Base-by-base conservation (phyloP, 1,140 invertebrate genomes). In the Glomeris maerens region DNA sequence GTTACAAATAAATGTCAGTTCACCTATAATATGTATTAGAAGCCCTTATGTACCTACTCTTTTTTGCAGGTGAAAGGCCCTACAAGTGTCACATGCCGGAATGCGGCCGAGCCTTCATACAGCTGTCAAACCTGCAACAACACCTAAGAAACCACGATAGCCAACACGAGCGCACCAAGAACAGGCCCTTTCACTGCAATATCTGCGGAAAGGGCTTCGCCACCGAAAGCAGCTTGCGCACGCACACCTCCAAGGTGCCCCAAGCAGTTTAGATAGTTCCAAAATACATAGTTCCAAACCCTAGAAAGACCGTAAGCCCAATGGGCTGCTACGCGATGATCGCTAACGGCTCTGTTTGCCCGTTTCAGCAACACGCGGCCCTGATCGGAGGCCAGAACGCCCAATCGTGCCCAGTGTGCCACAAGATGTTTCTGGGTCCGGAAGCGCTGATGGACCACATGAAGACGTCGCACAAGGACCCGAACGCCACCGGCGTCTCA, bases 201-300 rank as follows among this genome's bases (percentile, higher is more conserved):
- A 91, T 95, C 60, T 97, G 92, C 70, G 89, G 91, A 50, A 92
- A 95, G 64, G 87, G 90, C 31, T 96, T 96, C 66, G 90, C 91
- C 44, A 94, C 90, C 47, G 90, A 95, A 64, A 92, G 86, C 61
- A 92, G 86, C 65, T 75, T 97, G 51, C 76, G 90, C 66, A 92
- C 89, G 40, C 92, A 96, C 67, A 92, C 89, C 57, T 83, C 87
- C 60, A 95, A 95, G 87, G 91, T 95, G 77, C n/a, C n/a, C n/a
- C n/a, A n/a, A n/a, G n/a, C n/a, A n/a, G n/a, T n/a, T n/a, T n/a
- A n/a, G n/a, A n/a, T n/a, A n/a, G n/a, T n/a, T n/a, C n/a, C n/a
- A n/a, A n/a, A n/a, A n/a, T n/a, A n/a, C n/a, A n/a, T n/a, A n/a
- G n/a, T n/a, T n/a, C n/a, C n/a, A n/a, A n/a, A n/a, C n/a, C n/a